Percentiles rank a stretch among this genome's conserved stretches.
These are phyloP conservation scores for Agonopterix arenella DNA, from an alignment of 2,888 invertebrate species.

Conservation along the genomic window DNA sequence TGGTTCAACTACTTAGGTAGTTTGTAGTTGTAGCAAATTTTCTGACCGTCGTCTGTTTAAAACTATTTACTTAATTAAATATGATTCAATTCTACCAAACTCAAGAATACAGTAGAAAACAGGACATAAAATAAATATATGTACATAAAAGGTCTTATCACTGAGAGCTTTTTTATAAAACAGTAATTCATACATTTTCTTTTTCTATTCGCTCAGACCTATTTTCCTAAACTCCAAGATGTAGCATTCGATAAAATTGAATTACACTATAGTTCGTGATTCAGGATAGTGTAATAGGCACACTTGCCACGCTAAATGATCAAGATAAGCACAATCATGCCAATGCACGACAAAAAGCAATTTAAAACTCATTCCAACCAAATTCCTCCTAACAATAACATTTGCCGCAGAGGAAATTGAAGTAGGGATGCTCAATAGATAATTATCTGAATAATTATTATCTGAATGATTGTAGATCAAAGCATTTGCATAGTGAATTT, in stretches of 20 bases:
- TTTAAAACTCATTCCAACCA: constrained; percentile 44
- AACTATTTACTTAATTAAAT: too few species aligned
- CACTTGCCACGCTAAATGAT: constrained; percentile 19
- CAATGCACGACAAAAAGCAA: constrained; percentile 50
- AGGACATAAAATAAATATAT: too few species aligned
- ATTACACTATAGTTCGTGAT: constrained; percentile 11
- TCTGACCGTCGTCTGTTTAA: too few species aligned
- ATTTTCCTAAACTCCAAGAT: neutral
- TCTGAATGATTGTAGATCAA: constrained; percentile 37
- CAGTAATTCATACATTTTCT: too few species aligned
- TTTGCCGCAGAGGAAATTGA: constrained; percentile 45
- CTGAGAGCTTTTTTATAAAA: too few species aligned
- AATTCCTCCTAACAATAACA: constrained; percentile 32
- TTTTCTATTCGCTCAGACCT: too few species aligned
- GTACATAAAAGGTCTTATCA: too few species aligned
- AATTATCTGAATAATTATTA: constrained; percentile 51
- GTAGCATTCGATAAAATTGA: constrained; percentile 10
- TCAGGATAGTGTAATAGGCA: constrained; percentile 16
- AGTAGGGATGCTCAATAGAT: constrained; percentile 35
- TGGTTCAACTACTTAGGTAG: too few species aligned
- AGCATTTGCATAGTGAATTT: constrained; percentile 35
- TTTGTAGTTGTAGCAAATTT: too few species aligned
- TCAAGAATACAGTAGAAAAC: too few species aligned
- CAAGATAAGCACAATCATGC: constrained; percentile 39
- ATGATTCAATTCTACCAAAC: too few species aligned